A percentile compares a stretch with the other conserved stretches of the same genome.
phyloP scores from a whole-genome alignment of 2,888 invertebrate species.

The Caenorhabditis angaria region DNA sequence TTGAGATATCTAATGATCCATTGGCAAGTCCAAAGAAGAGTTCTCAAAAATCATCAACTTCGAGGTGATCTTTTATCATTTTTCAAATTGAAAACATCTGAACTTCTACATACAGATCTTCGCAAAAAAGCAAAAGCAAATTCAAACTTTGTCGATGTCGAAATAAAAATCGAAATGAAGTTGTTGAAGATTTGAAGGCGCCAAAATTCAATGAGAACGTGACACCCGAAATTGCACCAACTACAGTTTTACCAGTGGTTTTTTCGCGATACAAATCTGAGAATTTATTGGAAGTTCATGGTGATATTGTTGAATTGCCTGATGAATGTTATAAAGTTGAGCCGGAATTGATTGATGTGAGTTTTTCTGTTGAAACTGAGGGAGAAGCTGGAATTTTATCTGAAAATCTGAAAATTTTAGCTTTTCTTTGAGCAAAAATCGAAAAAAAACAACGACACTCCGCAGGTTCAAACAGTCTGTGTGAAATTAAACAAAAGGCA shows the following conservation, averaged over 20 bases:
- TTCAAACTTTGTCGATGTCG: conserved; percentile 33
- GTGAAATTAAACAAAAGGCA: too few species aligned
- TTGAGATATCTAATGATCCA: too few species aligned
- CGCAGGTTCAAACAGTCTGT: too few species aligned
- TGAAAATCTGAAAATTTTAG: too few species aligned
- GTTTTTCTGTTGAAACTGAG: too few species aligned
- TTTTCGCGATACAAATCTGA: conserved; percentile 23
- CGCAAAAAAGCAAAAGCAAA: conserved; percentile 5
- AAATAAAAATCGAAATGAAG: conserved; percentile 14
- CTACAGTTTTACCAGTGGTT: conserved; percentile 19
- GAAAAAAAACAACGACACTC: too few species aligned
- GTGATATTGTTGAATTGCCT: conserved; percentile 17
- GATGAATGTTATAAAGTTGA: conserved; percentile 10
- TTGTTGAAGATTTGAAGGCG: conserved; percentile 15
- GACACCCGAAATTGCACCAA: conserved; percentile 16
- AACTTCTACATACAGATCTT: background rate
- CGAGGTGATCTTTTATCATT: too few species aligned
- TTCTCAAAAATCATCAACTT: too few species aligned
- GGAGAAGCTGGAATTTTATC: too few species aligned
- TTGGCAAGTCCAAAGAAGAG: background rate
- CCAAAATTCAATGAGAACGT: conserved; percentile 12
- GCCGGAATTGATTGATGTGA: conserved; percentile 17
- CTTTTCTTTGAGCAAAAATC: too few species aligned
- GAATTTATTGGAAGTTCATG: conserved; percentile 23
- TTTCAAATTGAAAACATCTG: background rate